A percentile compares a stretch with the other conserved stretches of the same genome.
These are phyloP conservation scores for Dromaius novaehollandiae DNA, from an alignment of 2,113 vertebrate genomes.

Conservation along the genomic window DNA sequence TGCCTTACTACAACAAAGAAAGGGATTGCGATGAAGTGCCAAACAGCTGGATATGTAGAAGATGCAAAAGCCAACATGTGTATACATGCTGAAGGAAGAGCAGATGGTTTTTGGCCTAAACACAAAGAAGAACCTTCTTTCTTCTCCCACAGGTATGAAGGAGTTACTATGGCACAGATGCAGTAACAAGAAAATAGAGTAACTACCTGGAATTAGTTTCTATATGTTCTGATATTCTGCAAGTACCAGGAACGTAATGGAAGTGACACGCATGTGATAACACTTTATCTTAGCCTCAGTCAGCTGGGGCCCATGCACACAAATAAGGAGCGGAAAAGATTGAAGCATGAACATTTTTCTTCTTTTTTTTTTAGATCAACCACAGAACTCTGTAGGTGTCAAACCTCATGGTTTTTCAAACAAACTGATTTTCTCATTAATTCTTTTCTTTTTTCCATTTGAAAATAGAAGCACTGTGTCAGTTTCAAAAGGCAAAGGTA, in stretches of 20 bases:
- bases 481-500: neutral
- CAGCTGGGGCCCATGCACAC: neutral
- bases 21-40: neutral
- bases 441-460: neutral
- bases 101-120: neutral
- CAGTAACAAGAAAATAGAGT: neutral
- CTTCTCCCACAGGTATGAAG: neutral
- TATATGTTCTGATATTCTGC: neutral
- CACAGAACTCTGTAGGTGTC: constrained; percentile 41
- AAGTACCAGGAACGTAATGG: neutral
- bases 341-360: constrained; percentile 1
- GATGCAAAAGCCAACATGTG: neutral
- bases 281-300: constrained; percentile 23
- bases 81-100: neutral
- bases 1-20: constrained; percentile 24
- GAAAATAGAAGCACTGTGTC: constrained; percentile 3
- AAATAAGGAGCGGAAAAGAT: constrained; percentile 25
- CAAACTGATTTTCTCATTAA: neutral
- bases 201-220: constrained; percentile 34
- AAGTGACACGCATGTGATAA: neutral
- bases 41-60: constrained; percentile 17
- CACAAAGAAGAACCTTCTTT: neutral
- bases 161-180: neutral
- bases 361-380: neutral
- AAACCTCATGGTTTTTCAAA: neutral